A percentile compares a stretch with the other conserved stretches of the same genome.
These are phyloP conservation scores for Holacanthella duospinosa DNA, from an alignment of 2,888 invertebrate genomes.

Conservation along the genomic window DNA sequence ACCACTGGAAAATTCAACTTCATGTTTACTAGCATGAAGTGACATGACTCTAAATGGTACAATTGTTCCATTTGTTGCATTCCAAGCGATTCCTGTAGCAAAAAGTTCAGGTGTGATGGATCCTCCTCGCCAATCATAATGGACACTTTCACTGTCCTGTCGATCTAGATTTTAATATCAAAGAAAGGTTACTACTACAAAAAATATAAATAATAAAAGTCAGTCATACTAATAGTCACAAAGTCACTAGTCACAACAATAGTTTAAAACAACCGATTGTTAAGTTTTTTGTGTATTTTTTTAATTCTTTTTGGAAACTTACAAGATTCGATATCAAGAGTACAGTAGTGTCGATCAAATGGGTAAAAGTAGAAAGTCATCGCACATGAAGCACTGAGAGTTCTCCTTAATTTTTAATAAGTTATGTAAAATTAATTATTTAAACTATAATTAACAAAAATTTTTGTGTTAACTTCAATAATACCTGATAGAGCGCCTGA, in stretches of 20 bases:
- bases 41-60: conserved; percentile 7
- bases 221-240: background rate
- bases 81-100: conserved; percentile 7
- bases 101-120: conserved; percentile 1
- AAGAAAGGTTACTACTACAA: background rate
- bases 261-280: background rate
- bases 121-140: conserved; percentile 9
- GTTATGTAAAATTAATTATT: too few species aligned
- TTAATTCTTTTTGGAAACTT: too few species aligned
- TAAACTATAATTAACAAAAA: background rate
- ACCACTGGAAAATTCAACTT: conserved; percentile 8
- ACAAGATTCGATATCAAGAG: conserved; percentile 96
- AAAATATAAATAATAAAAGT: background rate
- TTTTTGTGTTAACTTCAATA: background rate
- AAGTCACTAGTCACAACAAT: background rate
- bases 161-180: background rate
- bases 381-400: conserved; percentile 88
- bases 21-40: background rate
- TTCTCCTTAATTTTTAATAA: conserved; percentile 40
- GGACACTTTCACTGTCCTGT: background rate
- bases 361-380: conserved; percentile 95
- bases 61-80: conserved; percentile 9
- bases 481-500: conserved; percentile 4
- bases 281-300: too few species aligned
- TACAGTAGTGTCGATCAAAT: conserved; percentile 88